Evolutionary conservation across 2,113 vertebrate genomes (phyloP).

Genomic region (Astatotilapia flaviijosephi): DNA sequence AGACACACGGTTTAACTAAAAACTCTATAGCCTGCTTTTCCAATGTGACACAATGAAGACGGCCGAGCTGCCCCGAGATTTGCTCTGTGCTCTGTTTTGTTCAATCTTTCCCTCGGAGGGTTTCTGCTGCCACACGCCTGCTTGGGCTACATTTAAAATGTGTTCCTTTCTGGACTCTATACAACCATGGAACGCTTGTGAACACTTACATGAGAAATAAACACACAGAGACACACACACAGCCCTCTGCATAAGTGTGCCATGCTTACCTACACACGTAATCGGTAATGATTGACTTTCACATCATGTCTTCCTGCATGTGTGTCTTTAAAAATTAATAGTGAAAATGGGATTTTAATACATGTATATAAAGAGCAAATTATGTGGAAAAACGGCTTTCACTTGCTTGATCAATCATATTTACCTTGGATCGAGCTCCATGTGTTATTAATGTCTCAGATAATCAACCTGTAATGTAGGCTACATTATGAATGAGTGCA

Average conservation of each 20-base stretch:
- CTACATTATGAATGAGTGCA: constrained; percentile 27
- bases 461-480: constrained; percentile 46
- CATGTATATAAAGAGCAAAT: background rate
- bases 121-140: constrained; percentile 2
- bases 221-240: background rate
- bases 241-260: background rate
- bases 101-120: background rate
- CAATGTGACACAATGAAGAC: constrained; percentile 37
- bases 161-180: background rate
- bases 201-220: background rate
- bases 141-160: background rate
- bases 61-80: constrained; percentile 18
- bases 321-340: background rate
- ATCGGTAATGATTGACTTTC: background rate
- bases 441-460: constrained; percentile 35
- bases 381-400: background rate
- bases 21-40: background rate
- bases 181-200: background rate
- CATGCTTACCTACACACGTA: background rate
- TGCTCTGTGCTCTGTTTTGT: background rate
- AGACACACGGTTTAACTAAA: background rate
- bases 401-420: constrained; percentile 19
- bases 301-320: background rate
- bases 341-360: background rate
- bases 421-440: background rate